Base-by-base conservation (phyloP, 64 coral and sea anemone species). In the Pachyseris speciosa region DNA sequence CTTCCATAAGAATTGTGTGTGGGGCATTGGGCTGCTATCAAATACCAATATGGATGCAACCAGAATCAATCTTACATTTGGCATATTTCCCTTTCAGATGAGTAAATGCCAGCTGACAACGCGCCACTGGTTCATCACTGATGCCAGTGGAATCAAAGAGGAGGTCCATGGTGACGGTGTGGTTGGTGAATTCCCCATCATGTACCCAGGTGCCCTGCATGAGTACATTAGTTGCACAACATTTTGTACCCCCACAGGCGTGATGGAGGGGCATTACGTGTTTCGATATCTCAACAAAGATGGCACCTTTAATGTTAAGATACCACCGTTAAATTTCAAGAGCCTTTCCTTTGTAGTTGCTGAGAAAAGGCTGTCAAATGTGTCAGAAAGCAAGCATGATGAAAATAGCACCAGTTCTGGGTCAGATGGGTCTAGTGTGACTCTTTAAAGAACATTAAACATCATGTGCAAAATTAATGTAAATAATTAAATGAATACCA, bases 201-300 rank as follows among this genome's bases (percentile, higher is more conserved):
- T 99, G 86, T 37, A 74, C 8, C 97, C 97, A 69, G 97, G 97
- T 19, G 94, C 94, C 24, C 51, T 90, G 49, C 90, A 92, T 41
- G 90, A 99, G 42, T 99, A 99, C 38, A 92, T 99, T 50, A 99
- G 97, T 86, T 99, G 94, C 70, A 99, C 97, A 32, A 99, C 89
- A 58, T 99, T 99, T 37, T 61, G 77, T 20, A 99, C 97, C 37
- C 90, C 97, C 19, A 95, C 86, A 19, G 97, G 97, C 5, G 39
- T 66, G 7, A 99, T 99, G 97, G 86, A 93, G 22, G 97, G 97
- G 29, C 83, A 99, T 93, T 99, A 95, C 65, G 67, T 79, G 7
- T 99, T 99, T 48, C 89, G 67, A 76, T 93, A 85, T 34, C 51
- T 94, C 24, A 78, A 49, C 37, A 92, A 73, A 87, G 33, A 67